These are phyloP conservation scores for Chelonia mydas DNA, from an alignment of 2,797 vertebrate genomes.

Conservation along the genomic window DNA sequence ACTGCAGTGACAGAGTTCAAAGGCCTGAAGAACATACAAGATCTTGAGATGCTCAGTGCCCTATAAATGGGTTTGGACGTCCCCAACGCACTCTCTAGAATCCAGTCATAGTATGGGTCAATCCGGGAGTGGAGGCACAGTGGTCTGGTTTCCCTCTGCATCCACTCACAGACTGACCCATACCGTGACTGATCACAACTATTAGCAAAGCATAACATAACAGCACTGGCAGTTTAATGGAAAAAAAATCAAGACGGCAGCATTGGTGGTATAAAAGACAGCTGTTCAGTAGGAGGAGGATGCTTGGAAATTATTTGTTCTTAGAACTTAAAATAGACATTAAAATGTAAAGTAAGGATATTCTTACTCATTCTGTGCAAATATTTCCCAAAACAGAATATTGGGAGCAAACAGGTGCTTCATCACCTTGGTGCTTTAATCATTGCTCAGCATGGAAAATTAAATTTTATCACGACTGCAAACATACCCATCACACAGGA, in stretches of 20 bases:
- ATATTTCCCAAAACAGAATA: conserved; percentile 50
- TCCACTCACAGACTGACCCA: conserved; percentile 21
- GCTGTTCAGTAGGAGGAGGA: conserved; percentile 73
- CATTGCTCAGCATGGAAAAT: background rate
- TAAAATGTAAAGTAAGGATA: conserved; percentile 65
- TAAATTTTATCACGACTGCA: background rate
- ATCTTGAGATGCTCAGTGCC: background rate
- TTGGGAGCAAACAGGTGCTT: conserved; percentile 35
- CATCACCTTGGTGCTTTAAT: background rate
- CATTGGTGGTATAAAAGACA: conserved; percentile 51
- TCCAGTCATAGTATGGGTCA: background rate
- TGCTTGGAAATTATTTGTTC: conserved; percentile 66
- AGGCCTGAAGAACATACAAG: background rate
- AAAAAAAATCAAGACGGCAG: conserved; percentile 43
- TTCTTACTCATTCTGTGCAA: conserved; percentile 54
- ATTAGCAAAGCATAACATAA: conserved; percentile 7
- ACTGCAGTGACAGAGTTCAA: too few species aligned
- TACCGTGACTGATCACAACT: conserved; percentile 21
- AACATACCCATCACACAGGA: background rate
- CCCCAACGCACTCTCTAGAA: background rate
- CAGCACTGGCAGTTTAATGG: background rate
- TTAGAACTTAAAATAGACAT: conserved; percentile 69
- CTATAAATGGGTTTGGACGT: background rate
- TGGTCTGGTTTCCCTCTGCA: background rate
- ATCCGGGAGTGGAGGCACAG: conserved; percentile 41